A percentile compares a stretch with the other conserved stretches of the same genome.
Evolutionary conservation across 2,113 vertebrate species (phyloP).

Genomic region (Copsychus sechellarum): DNA sequence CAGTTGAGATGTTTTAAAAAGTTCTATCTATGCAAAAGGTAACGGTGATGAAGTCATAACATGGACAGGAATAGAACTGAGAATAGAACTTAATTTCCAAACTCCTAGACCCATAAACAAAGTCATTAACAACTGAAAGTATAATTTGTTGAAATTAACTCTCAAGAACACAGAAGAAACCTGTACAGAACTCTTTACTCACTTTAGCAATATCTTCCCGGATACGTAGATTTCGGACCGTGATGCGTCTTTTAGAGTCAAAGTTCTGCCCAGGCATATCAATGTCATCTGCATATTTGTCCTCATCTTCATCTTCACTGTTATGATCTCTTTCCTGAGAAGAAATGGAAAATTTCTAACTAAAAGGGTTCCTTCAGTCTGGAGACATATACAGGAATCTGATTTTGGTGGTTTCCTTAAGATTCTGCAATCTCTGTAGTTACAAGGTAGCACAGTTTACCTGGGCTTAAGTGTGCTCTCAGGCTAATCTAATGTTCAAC

Average conservation of each 20-base stretch:
- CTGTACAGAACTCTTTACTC: constrained; percentile 4
- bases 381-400: neutral
- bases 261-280: constrained; percentile 99
- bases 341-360: neutral
- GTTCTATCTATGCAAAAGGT: neutral
- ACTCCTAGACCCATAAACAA: neutral
- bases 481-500: neutral
- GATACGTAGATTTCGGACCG: constrained; percentile 94
- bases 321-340: constrained; percentile 91
- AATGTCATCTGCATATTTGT: constrained; percentile 97
- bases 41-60: neutral
- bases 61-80: neutral
- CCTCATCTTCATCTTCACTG: constrained; percentile 97
- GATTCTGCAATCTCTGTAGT: neutral
- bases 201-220: constrained; percentile 98
- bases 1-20: neutral
- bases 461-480: neutral
- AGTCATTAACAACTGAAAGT: accelerated
- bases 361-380: neutral
- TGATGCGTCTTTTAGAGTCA: constrained; percentile 97
- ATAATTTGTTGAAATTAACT: neutral
- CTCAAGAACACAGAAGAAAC: neutral
- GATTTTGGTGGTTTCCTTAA: neutral
- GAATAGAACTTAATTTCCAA: neutral
- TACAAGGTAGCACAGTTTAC: neutral